Base-by-base conservation (phyloP, 2,113 vertebrate species). In the Pseudorectes ferrugineus region DNA sequence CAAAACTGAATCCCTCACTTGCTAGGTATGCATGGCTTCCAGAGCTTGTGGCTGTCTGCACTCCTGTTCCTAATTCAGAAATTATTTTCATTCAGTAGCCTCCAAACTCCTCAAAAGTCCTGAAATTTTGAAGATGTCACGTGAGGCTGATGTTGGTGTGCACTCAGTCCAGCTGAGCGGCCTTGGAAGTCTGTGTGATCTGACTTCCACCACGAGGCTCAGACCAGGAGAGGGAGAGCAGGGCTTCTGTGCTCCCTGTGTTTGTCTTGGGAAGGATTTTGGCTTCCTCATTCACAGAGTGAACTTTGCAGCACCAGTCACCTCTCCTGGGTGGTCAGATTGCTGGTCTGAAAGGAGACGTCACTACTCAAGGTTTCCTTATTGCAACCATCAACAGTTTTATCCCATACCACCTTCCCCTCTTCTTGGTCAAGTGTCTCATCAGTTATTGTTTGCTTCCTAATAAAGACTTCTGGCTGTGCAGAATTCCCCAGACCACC, bases 91-190 rank as follows among this genome's bases (percentile, higher is more conserved):
- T n/a, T 35, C 38, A 29, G 55, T 21, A n/a, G 25, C n/a, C 26
- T 67, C 42, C 16, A 49, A 58, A 62, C 38, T 66, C 33, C 18
- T 19, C 19, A 5, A 12, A 71, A 55, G 20, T 23, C n/a, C 40
- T 45, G 29, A 68, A 14, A 63, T 46, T 73, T 52, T 20, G n/a
- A 7, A 19, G 4, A 6, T 14, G 40, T 21, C 28, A 14, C 0
- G 0, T 12, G 33, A 78, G 55, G n/a, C 38, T 49, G 18, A 23
- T 29, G 46, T 6, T 63, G 40, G 7, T 31, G 54, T 38, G 31
- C 8, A 18, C 16, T n/a, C 6, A 0, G 57, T 46, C 35, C 8
- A 33, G 1, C 19, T 3, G 8, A 40, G 31, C 8, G 17, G 22
- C 23, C 19, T 14, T n/a, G 61, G 20, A 49, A 66, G 33, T 38